Evolutionary conservation across 2,797 vertebrate species (phyloP), one percentile per base, ranked within the genome.

Genomic region (Microctenopoma stevenorrisi): DNA sequence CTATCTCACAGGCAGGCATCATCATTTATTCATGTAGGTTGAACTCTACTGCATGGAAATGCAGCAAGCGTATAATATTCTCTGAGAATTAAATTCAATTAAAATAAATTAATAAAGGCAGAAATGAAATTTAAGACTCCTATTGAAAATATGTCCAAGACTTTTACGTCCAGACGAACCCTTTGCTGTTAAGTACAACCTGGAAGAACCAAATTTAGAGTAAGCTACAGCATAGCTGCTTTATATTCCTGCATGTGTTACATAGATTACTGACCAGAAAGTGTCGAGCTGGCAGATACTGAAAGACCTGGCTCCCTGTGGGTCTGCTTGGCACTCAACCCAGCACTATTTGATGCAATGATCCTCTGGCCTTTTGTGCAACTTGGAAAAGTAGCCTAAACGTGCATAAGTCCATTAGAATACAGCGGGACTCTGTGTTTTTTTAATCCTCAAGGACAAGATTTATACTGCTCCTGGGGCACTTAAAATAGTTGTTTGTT

Each of bases 11-110:
- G 87, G 84, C 85, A 85, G 76, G 84, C 87, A 85, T 86, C 86
- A 93, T 92, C 10, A 91, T 91, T 92, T 91, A 92, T 93, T 93
- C 87, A 93, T 91, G 85, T 57, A 72, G 78, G 81, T 71, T 86
- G 74, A 86, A 88, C 83, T 88, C 84, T 54, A 28, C 76, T 71
- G 86, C 87, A 81, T 79, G 78, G 77, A 81, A 68, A 84, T 73
- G 49, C 68, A 80, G 71, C 26, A 64, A 71, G 77, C 51, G 18
- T 40, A 16, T 65, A 49, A 72, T 58, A 67, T 74, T 73, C 51
- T 75, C 54, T 49, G 28, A 42, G 46, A 64, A 58, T 69, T 37
- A 11, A 74, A 57, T 61, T 25, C 47, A 35, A 68, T 44, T 18
- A 28, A 6, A 43, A 33, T 35, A 9, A 7, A 43, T 33, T 6